Base-by-base conservation (phyloP, 2,113 vertebrate genomes). In the Brachypteracias leptosomus region DNA sequence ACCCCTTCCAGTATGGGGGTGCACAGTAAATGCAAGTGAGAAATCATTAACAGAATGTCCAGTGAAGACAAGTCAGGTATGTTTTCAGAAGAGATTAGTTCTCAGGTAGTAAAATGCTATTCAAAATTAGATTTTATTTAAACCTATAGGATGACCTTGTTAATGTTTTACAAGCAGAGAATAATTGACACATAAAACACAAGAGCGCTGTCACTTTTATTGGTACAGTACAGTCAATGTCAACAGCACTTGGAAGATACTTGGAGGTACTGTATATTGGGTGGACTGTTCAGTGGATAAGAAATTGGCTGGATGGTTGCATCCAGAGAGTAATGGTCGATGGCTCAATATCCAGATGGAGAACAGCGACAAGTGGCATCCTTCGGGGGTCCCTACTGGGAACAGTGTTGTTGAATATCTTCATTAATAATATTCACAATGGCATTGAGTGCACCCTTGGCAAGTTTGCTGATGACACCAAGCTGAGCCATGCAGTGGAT, bases 1-100 rank as follows among this genome's bases (percentile, higher is more conserved):
- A 24, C 19, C 3, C 16, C 9, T 20, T 3, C 6, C 25, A n/a
- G 0, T 18, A 22, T 1, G 20, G 11, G 12, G 5, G 3, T 33
- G 7, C 5, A 54, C 1, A 7, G 9, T 8, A 86, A 78, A 74
- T 21, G 6, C 11, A 75, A 29, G 33, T 2, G 7, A 75, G 26
- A 38, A 29, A 46, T 38, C n/a, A 38, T 46, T 81, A 24, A 35
- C 13, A 17, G 3, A 44, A 31, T 13, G 8, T 33, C 5, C 16
- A 35, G 13, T 26, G 42, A 58, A 66, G 40, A 49, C 4, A 72
- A 72, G 54, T 29, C 42, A 35, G 20, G 20, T 2, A 2, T 11
- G 7, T 58, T 83, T 67, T 66, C n/a, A 58, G 24, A 5, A 80
- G 7, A 36, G 5, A 29, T 38, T 52, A 24, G 7, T 3, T 71